These are phyloP conservation scores for Pachypanchax playfairii DNA, from an alignment of 2,113 vertebrate genomes.

Conservation along the genomic window DNA sequence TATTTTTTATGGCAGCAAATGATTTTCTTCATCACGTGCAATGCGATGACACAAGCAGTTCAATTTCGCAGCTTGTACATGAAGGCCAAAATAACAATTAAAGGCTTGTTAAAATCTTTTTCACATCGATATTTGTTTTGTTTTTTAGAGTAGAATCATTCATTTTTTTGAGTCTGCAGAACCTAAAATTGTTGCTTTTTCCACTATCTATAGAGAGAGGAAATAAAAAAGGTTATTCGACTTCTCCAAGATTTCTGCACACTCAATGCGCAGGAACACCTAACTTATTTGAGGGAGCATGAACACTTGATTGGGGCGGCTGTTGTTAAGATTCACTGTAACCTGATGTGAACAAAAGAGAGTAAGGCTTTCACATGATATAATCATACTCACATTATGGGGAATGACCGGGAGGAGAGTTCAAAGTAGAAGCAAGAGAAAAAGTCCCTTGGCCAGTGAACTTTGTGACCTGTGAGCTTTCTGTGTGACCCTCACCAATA, in stretches of 20 bases:
- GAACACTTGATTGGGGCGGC: too few species aligned
- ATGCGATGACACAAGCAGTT: constrained; percentile 36
- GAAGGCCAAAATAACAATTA: constrained; percentile 50
- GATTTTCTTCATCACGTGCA: constrained; percentile 41
- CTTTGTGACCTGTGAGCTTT: constrained; percentile 69
- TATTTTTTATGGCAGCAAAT: constrained; percentile 22
- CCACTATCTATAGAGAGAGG: too few species aligned
- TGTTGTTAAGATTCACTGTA: too few species aligned
- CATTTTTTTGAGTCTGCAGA: too few species aligned
- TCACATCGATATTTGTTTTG: too few species aligned
- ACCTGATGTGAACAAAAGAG: constrained; percentile 7
- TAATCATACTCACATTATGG: constrained; percentile 40
- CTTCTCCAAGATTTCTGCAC: too few species aligned
- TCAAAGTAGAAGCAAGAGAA: constrained; percentile 61
- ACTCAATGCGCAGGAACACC: too few species aligned
- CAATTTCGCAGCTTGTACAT: constrained; percentile 56
- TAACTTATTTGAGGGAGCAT: too few species aligned
- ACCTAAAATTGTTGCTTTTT: too few species aligned
- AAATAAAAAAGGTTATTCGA: too few species aligned
- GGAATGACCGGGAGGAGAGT: constrained; percentile 40
- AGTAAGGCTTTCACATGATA: constrained; percentile 31
- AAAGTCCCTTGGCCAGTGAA: constrained; percentile 62
- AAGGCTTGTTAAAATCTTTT: too few species aligned
- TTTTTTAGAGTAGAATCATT: too few species aligned
- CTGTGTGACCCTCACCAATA: constrained; percentile 75